Base-by-base conservation (phyloP, 1,140 invertebrate genomes). In the Dendroctonus ponderosae region DNA sequence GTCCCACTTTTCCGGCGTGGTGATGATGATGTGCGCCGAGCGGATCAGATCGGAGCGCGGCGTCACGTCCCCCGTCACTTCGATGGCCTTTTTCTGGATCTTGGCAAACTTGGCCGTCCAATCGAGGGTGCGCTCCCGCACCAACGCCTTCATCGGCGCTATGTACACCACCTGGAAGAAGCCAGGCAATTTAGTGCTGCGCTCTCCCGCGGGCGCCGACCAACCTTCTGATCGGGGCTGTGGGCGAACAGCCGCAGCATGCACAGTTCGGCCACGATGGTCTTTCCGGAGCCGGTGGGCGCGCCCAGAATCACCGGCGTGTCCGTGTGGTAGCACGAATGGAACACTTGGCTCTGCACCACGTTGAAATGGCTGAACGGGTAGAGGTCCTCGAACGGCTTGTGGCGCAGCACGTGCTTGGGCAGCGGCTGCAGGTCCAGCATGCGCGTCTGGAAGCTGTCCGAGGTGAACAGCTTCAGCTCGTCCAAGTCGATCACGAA, bases 1-100 rank as follows among this genome's bases (percentile, higher is more conserved):
- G 79, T 99, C 97, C 97, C 97, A 99, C 80, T 99, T 99, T 81
- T 99, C 97, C 0, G 97, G 97, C 0, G 97, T 99, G 3, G 97
- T 99, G 0, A 99, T 94, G 70, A 99, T 98, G 1, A 99, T 88
- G 76, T 94, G 89, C 0, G 97, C 89, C 54, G 79, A 84, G 0
- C 86, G 82, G 62, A 99, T 94, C 0, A 94, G 89, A 71, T 87
- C 82, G 54, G 93, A 88, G 80, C 98, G 96, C 0, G 98, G 98
- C 0, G 94, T 91, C 2, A 97, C 91, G 81, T 99, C 98, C 71
- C 91, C 97, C 61, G 98, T 99, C 56, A 99, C 81, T 80, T 99
- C 98, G 0, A 99, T 92, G 3, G 99, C 94, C 72, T 87, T 92
- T 74, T 91, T 92, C 12, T 98, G 77, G 67, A 86, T 84, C 66